Evolutionary conservation across 2,888 invertebrate genomes (phyloP), one percentile per base, ranked within the genome.

Genomic region (Dasysyrphus tricinctus): DNA sequence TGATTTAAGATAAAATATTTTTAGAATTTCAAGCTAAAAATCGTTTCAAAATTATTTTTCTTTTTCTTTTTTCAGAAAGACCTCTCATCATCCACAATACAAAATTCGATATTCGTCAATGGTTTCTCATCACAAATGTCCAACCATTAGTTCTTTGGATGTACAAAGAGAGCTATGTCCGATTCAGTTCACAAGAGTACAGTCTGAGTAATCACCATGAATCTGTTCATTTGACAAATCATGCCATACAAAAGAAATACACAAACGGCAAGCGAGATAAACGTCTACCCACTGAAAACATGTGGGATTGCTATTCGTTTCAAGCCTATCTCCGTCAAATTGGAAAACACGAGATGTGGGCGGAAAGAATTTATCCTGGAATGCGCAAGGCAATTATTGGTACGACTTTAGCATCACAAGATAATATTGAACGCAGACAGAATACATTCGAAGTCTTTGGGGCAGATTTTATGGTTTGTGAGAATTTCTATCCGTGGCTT

Each of bases 21-120:
- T n/a, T n/a, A n/a, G n/a, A n/a, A n/a, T n/a, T n/a, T n/a, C n/a
- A n/a, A n/a, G n/a, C n/a, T n/a, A n/a, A n/a, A n/a, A n/a, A n/a
- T n/a, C n/a, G n/a, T n/a, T n/a, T n/a, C n/a, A n/a, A n/a, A n/a
- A n/a, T n/a, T n/a, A n/a, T n/a, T n/a, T n/a, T n/a, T n/a, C n/a
- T n/a, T n/a, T n/a, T n/a, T n/a, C n/a, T n/a, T n/a, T n/a, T 29
- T 81, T 86, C 93, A 97, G 98, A 98, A 93, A 95, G 96, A 82
- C 98, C 98, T 0, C 93, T 98, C 72, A 95, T 98, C 61, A 95
- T 98, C 88, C 96, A 98, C 93, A 95, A 96, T 90, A 98, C 98
- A 1, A 98, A 98, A 93, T 98, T 98, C 91, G 98, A 98, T 92
- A 98, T 98, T 89, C 94, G 98, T 6, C 98, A 98, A 92, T 98